Evolutionary conservation across 2,888 invertebrate genomes (phyloP), one percentile per base, ranked within the genome.

Genomic region (Conops quadrifasciatus): DNA sequence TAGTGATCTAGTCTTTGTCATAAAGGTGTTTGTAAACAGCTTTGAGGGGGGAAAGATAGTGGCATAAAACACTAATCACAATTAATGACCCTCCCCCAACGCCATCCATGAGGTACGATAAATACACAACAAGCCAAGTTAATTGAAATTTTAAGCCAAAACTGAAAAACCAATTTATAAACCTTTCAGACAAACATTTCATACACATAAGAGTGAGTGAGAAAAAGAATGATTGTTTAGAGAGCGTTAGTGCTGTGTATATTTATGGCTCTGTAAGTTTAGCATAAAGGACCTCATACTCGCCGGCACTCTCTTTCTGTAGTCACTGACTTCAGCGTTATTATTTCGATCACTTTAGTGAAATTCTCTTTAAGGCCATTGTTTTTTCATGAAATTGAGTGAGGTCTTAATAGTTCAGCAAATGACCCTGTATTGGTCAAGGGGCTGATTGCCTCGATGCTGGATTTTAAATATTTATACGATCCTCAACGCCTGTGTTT

Each of bases 81-180:
- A 21, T 45, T 13, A 45, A 62, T 36, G 13, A n/a, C 21, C 45
- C 24, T 24, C 11, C 13, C 45, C 43, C 13, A 43, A 45, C 62
- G 15, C 4, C 43, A 43, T 43, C 16, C 36, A 36, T 36, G 36
- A 36, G 36, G 9, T 36, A 36, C 36, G 36, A 60, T 15, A 15
- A 36, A n/a, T 30, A 36, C 5, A n/a, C 60, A 36, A 28, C 58
- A 43, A 45, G 62, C 62, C 45, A 43, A 62, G 45, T 43, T 62
- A 62, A 62, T 62, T 62, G 62, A 62, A 62, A 36, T 36, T 59
- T 60, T 16, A n/a, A 60, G 60, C n/a, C 36, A 45, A 21, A 45
- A 28, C 58, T 2, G 15, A 59, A 26, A 45, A 62, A 24, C n/a
- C 19, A 21, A 11, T 21, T 21, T n/a, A 53, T 24, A 53, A 19